Percentiles rank a stretch among this genome's conserved stretches.
Conservation (phyloP, 2,113 vertebrate species). For the Todiramphus saurophagus region DNA sequence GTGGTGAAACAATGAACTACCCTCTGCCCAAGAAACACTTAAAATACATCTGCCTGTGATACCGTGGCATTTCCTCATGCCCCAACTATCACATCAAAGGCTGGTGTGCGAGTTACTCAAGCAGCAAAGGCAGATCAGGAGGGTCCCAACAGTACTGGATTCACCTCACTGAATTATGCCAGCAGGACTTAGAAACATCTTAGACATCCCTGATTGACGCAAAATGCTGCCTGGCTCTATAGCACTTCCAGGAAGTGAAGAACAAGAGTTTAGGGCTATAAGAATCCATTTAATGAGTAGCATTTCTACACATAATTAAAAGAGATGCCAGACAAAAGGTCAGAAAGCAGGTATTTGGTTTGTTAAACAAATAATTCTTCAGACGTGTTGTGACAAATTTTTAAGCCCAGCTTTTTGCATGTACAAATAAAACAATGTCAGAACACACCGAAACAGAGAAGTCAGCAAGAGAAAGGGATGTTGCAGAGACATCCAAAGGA, state of each 20-base stretch:
- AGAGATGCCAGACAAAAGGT: background rate
- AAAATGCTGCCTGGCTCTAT: background rate
- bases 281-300: background rate
- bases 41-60: background rate
- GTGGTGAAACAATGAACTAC: background rate
- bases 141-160: fast-evolving
- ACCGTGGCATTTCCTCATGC: fast-evolving
- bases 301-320: background rate
- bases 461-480: background rate
- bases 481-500: background rate
- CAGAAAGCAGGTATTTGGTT: background rate
- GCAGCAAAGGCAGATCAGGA: background rate
- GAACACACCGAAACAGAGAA: background rate
- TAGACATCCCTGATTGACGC: too few relatives aligned
- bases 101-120: background rate
- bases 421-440: background rate
- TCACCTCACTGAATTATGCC: background rate
- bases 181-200: background rate
- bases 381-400: background rate
- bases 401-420: background rate
- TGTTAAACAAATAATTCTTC: background rate
- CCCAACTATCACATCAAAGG: background rate
- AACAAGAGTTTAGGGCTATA: background rate
- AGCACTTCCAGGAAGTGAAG: background rate
- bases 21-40: background rate